These are phyloP conservation scores for Hyposoter didymator DNA, from an alignment of 2,888 invertebrate species.

Conservation along the genomic window DNA sequence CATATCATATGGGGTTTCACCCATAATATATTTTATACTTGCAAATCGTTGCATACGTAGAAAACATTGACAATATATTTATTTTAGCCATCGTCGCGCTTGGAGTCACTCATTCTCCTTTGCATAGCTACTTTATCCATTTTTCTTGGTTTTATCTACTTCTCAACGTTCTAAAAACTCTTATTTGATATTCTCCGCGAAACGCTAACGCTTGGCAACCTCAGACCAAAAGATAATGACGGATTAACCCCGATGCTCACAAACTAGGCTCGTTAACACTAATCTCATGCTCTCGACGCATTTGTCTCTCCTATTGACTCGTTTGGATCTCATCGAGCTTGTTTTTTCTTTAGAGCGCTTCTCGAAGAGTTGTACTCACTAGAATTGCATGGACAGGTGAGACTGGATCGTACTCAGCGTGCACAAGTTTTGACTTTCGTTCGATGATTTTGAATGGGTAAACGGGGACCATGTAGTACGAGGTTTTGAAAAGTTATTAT, in stretches of 20 bases:
- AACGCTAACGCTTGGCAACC: slow-evolving; percentile 38
- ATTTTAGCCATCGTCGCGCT: too few relatives aligned
- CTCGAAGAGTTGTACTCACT: neutral
- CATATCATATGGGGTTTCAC: too few relatives aligned
- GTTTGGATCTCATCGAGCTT: neutral
- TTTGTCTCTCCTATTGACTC: slow-evolving; percentile 1
- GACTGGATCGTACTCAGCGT: neutral
- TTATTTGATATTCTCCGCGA: slow-evolving; percentile 17
- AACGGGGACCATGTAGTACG: neutral
- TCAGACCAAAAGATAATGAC: slow-evolving; percentile 50
- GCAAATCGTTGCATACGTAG: too few relatives aligned
- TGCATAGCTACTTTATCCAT: too few relatives aligned
- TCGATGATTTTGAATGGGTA: slow-evolving; percentile 20
- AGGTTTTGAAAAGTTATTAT: slow-evolving; percentile 36
- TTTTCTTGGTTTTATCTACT: slow-evolving; percentile 17
- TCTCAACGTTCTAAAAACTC: slow-evolving; percentile 16
- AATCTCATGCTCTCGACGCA: slow-evolving; percentile 34
- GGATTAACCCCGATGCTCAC: slow-evolving; percentile 50
- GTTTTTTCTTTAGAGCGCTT: slow-evolving; percentile 5
- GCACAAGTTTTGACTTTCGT: neutral
- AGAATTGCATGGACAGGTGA: neutral
- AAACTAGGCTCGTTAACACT: slow-evolving; percentile 46
- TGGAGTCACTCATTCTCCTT: too few relatives aligned
- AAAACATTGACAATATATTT: too few relatives aligned
- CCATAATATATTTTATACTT: too few relatives aligned